Evolutionary conservation across 2,113 vertebrate species (phyloP), one percentile per base, ranked within the genome.

Genomic region (Gadus macrocephalus): DNA sequence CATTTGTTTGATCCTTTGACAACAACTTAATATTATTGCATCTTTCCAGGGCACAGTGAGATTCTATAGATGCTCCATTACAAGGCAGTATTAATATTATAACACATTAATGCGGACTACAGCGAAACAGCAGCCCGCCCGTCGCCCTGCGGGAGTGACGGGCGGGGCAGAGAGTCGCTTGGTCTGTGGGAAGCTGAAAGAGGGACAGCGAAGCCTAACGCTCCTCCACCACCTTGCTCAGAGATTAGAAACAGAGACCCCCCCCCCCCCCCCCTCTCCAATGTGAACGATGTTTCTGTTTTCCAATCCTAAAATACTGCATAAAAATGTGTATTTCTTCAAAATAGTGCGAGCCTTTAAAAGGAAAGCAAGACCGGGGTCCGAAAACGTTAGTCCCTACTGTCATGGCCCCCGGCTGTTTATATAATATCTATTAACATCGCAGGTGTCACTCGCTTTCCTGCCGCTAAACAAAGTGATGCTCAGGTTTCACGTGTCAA

Each of bases 231-330:
- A 49, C 8, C 42, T 35, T 35, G 42, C 42, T 49, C 3, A 49
- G 42, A 49, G 42, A 49, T 14, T 49, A 49, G 42, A 49, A 49
- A 49, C 42, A 9, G 42, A 49, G 42, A 6, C 25, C 25, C 25
- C 25, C 25, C 25, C 22, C 69, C 53, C 63, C 64, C 64, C 11
- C 25, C 69, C 69, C 53, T 61, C 64, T 62, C 11, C 25, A n/a
- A 16, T 69, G 16, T 63, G 17, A 59, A 42, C 61, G 22, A 64
- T 64, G 69, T 61, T 53, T 17, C 76, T 5, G 7, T 38, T 31
- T 69, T 83, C 27, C 31, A 68, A 42, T 72, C 66, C 49, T 66
- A 68, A 55, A 85, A 85, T 87, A 86, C 83, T 80, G 76, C 72
- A 49, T 64, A 73, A 73, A 76, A 16, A 73, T 15, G 65, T 19